A percentile compares a stretch with the other conserved stretches of the same genome.
Conservation (phyloP, 2,797 vertebrate genomes). For the Thalassophryne amazonica region DNA sequence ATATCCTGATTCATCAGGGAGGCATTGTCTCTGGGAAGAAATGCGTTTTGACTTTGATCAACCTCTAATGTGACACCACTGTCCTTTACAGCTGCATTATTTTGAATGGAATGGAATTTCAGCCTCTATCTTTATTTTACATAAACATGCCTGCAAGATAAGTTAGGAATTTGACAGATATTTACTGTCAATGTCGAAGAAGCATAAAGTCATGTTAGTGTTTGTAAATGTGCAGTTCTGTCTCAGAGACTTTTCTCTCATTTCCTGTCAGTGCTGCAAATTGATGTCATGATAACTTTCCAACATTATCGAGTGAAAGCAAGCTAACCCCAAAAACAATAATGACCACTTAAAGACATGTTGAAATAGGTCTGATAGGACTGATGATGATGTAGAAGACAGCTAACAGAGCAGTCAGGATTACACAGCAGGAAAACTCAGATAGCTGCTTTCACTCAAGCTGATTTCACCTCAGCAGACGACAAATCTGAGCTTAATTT, state of each 20-base stretch:
- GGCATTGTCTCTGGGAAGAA: slow-evolving; percentile 11
- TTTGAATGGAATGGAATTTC: slow-evolving; percentile 37
- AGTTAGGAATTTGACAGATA: slow-evolving; percentile 61
- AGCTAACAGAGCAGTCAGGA: neutral
- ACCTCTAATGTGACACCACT: slow-evolving; percentile 13
- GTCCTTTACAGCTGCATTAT: slow-evolving; percentile 48
- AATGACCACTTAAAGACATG: slow-evolving; percentile 23
- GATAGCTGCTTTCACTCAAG: slow-evolving; percentile 2
- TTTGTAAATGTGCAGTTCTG: slow-evolving; percentile 1
- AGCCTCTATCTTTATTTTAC: slow-evolving; percentile 54
- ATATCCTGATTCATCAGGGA: slow-evolving; percentile 33
- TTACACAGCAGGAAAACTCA: neutral
- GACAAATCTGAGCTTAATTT: neutral
- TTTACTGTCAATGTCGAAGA: slow-evolving; percentile 50
- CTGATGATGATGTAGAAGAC: neutral
- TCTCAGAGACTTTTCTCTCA: slow-evolving; percentile 20
- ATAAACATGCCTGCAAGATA: slow-evolving; percentile 58
- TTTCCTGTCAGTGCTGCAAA: slow-evolving; percentile 58
- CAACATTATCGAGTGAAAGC: slow-evolving; percentile 14
- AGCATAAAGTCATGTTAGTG: slow-evolving; percentile 3
- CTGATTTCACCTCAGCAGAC: slow-evolving; percentile 1
- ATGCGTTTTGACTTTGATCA: slow-evolving; percentile 49
- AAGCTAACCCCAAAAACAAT: neutral
- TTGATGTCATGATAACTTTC: slow-evolving; percentile 41
- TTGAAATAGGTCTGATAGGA: slow-evolving; percentile 4